Evolutionary conservation across 2,888 invertebrate genomes (phyloP), one percentile per base, ranked within the genome.

Genomic region (Meiosimyza decipiens): DNA sequence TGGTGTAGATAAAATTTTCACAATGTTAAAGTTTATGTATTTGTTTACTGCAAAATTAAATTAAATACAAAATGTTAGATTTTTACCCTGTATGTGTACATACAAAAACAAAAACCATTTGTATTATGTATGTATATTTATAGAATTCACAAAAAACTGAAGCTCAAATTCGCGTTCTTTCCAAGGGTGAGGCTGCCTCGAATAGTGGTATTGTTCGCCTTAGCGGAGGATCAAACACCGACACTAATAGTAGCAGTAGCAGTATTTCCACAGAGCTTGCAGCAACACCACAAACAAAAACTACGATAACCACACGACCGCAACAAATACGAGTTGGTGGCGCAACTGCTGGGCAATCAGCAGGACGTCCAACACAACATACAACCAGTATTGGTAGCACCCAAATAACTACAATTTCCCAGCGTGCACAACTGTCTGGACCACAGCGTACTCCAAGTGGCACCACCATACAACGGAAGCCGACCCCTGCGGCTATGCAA

Each of bases 201-300:
- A 81, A 76, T 71, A 84, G 86, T 51, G 87, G 87, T 18, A 84
- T 87, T 40, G 84, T 87, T 47, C 84, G 87, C 12, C 79, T 84
- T 71, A 78, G 79, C 15, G 76, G 80, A n/a, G 79, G 77, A 55
- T 65, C 71, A 13, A 69, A 73, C 7, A 71, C 78, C 22, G 64
- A 70, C 60, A 55, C 51, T 71, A 40, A 60, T 70, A 2, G 51
- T 72, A 50, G 69, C n/a, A 75, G 49, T 77, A 1, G 76, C 79
- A 3, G 54, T 77, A 6, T 77, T 79, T 12, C 77, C 77, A 40
- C 40, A 40, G 47, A 76, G 73, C 40, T 40, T 40, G 40, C 40
- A 40, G 1, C 76, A 76, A 28, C 33, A 22, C 50, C 1, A 75
- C 74, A 71, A 57, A 57, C 12, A 51, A 66, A 67, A 63, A 47